Percentiles rank a stretch among this genome's conserved stretches.
These are phyloP conservation scores for Cebus imitator DNA, from an alignment of 2,113 vertebrate genomes.

Conservation along the genomic window DNA sequence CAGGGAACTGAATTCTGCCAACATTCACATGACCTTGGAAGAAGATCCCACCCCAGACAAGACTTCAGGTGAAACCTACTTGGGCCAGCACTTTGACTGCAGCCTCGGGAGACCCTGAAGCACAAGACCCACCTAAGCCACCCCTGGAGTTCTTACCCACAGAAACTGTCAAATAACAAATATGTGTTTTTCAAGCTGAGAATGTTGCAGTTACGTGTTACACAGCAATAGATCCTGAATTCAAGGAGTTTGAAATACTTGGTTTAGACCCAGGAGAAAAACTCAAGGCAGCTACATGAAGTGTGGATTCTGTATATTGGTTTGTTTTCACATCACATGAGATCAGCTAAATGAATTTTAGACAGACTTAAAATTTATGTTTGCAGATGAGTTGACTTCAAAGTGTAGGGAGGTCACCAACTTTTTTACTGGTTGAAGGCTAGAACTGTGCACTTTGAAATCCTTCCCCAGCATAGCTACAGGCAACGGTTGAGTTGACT, in stretches of 20 bases:
- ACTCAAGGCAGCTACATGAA: no score
- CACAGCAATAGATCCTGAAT: no score
- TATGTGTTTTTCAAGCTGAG: neutral
- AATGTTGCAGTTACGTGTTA: no score
- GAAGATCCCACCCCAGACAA: neutral
- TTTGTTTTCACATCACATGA: no score
- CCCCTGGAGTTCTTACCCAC: neutral
- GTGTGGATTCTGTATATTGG: neutral
- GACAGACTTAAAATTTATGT: neutral
- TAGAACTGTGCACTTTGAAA: neutral
- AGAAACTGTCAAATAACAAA: rapidly evolving
- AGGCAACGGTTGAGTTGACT: no score
- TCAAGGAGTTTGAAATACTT: neutral
- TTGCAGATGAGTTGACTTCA: neutral
- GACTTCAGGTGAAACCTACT: rapidly evolving
- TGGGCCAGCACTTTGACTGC: no score
- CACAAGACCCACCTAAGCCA: no score
- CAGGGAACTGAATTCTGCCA: neutral
- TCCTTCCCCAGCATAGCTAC: neutral
- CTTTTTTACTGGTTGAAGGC: neutral
- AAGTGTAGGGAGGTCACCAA: neutral
- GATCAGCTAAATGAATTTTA: no score
- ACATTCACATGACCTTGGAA: neutral
- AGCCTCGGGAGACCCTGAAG: neutral
- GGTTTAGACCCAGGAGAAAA: neutral